Conservation (phyloP, 2,888 invertebrate species). For the Melieria omissa region DNA sequence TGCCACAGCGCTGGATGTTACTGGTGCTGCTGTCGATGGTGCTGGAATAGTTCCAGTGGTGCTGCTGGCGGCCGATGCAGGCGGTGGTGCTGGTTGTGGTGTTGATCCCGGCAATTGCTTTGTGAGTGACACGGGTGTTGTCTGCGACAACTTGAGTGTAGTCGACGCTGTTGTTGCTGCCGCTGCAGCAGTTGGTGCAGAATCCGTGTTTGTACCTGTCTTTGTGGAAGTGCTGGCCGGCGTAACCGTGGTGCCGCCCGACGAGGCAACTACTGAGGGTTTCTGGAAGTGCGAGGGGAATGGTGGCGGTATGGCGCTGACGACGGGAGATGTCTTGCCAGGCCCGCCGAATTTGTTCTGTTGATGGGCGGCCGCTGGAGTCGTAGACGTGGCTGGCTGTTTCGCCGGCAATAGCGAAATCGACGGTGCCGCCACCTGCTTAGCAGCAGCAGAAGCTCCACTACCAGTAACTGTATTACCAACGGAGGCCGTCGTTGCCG, state of each 20-base stretch:
- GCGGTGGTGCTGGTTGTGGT: slow-evolving; percentile 8
- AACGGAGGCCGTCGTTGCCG: slow-evolving; percentile 31
- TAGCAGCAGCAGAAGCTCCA: slow-evolving; percentile 19
- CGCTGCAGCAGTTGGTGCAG: slow-evolving; percentile 30
- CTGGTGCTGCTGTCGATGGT: slow-evolving; percentile 25
- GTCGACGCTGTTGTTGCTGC: slow-evolving; percentile 25
- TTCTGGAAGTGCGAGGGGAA: slow-evolving; percentile 51
- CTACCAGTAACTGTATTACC: slow-evolving; percentile 10
- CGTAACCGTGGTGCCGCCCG: slow-evolving; percentile 30
- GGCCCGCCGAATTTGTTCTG: slow-evolving; percentile 48
- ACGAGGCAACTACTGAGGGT: slow-evolving; percentile 37
- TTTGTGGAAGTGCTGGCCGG: slow-evolving; percentile 37
- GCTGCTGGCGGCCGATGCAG: slow-evolving; percentile 10
- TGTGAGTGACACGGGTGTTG: slow-evolving; percentile 50
- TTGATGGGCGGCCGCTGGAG: slow-evolving; percentile 50
- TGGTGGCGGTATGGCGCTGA: slow-evolving; percentile 48
- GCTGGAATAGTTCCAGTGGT: slow-evolving; percentile 3
- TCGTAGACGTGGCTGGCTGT: slow-evolving; percentile 42
- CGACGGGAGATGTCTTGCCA: slow-evolving; percentile 46
- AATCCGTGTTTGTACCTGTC: slow-evolving; percentile 31
- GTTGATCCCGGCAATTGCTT: slow-evolving; percentile 42
- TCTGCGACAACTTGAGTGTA: slow-evolving; percentile 49
- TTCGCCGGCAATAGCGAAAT: slow-evolving; percentile 53
- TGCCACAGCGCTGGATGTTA: neutral
- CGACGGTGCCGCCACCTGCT: slow-evolving; percentile 44